These are phyloP conservation scores for Microtus richardsoni DNA, from an alignment of 2,113 vertebrate species.

Conservation along the genomic window DNA sequence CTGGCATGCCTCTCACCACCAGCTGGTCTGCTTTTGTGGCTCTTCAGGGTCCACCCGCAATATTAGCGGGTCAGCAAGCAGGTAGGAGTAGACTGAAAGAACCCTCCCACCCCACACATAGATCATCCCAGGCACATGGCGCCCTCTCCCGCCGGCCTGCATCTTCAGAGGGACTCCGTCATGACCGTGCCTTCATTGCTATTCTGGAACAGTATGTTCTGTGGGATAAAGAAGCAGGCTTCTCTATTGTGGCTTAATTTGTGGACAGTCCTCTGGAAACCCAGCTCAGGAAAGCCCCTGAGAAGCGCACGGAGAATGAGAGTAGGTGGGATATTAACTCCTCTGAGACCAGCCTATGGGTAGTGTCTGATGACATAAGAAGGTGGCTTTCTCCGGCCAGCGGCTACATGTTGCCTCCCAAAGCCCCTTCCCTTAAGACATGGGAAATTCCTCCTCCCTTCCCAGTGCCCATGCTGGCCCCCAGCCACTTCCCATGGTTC, in stretches of 20 bases:
- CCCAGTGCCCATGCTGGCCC: neutral
- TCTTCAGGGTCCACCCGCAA: neutral
- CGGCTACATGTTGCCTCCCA: constrained; percentile 21
- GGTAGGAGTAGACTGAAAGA: too few relatives aligned
- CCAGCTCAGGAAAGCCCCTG: constrained; percentile 70
- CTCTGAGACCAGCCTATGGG: constrained; percentile 65
- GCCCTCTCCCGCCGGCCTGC: neutral
- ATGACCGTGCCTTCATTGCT: constrained; percentile 56
- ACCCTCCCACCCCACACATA: neutral
- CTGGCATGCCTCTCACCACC: neutral
- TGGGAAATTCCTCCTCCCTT: constrained; percentile 68
- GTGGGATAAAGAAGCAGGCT: constrained; percentile 68
- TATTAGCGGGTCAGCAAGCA: neutral
- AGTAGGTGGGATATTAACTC: constrained; percentile 73
- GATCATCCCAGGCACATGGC: neutral
- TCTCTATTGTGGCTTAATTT: constrained; percentile 75
- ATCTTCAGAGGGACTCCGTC: neutral
- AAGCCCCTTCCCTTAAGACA: constrained; percentile 80
- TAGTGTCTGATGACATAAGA: constrained; percentile 61
- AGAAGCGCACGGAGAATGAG: constrained; percentile 73
- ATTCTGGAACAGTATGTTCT: neutral
- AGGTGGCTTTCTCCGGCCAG: constrained; percentile 64
- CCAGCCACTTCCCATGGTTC: constrained; percentile 65
- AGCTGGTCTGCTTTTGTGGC: neutral
- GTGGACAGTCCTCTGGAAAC: constrained; percentile 77